phyloP scores from a whole-genome alignment of 2,113 vertebrate genomes.

The Morone chrysops region DNA sequence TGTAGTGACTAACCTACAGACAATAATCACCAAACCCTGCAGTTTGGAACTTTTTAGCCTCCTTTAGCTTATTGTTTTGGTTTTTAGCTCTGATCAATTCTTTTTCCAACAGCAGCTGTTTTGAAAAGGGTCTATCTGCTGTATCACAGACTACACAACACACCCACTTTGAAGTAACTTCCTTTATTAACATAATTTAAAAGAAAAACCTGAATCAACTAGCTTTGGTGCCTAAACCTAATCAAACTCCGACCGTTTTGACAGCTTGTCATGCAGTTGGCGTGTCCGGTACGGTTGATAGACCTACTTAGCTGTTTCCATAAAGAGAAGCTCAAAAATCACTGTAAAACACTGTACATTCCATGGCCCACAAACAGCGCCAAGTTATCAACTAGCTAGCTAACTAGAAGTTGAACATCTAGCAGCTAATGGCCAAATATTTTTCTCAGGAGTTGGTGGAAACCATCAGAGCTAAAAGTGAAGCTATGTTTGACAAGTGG shows the following conservation, averaged over 20 bases:
- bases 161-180: too few species aligned
- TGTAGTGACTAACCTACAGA: background rate
- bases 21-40: background rate
- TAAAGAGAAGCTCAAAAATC: background rate
- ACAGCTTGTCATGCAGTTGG: too few species aligned
- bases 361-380: background rate
- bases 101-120: background rate
- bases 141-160: too few species aligned
- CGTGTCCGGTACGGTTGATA: too few species aligned
- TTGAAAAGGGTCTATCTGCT: too few species aligned
- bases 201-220: too few species aligned
- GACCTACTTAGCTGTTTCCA: too few species aligned
- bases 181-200: too few species aligned
- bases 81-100: background rate
- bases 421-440: background rate
- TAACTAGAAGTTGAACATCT: background rate
- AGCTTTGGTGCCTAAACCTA: too few species aligned
- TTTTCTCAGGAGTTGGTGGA: background rate
- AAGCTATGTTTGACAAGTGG: background rate
- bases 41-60: background rate
- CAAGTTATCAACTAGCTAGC: background rate
- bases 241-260: too few species aligned
- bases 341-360: background rate
- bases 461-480: background rate
- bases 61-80: background rate